Conservation (phyloP, 2,888 invertebrate genomes). For the Sphecodes monilicornis region DNA sequence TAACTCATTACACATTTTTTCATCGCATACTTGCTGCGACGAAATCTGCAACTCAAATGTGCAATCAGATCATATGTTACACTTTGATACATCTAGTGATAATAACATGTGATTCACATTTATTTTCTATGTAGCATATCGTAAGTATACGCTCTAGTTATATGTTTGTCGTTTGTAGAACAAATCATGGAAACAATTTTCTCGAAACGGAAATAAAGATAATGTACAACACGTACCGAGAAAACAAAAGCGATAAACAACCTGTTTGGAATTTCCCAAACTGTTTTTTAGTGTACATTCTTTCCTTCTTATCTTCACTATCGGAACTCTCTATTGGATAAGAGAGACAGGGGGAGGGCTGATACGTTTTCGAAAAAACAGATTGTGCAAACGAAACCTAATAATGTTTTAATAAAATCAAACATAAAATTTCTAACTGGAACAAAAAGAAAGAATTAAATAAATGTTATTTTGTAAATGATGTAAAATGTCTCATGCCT, state of each 20-base stretch:
- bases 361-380: too few species aligned
- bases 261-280: conserved; percentile 7
- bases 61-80: not conserved
- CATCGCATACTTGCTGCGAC: too few species aligned
- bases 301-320: not conserved
- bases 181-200: not conserved
- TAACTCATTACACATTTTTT: too few species aligned
- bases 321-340: not conserved
- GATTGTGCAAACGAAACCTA: too few species aligned
- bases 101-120: not conserved
- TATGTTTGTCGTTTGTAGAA: not conserved
- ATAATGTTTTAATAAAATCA: too few species aligned
- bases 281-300: not conserved
- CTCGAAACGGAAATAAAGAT: not conserved
- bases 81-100: not conserved
- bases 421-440: too few species aligned
- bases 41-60: not conserved
- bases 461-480: too few species aligned
- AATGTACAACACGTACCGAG: not conserved
- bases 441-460: too few species aligned
- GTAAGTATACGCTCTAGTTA: not conserved
- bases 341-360: too few species aligned
- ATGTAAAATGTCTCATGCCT: too few species aligned
- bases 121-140: not conserved
- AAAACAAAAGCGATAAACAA: not conserved